A percentile compares a stretch with the other conserved stretches of the same genome.
phyloP scores from a whole-genome alignment of 2,113 vertebrate species.

The Forbesichthys papilliferus region DNA sequence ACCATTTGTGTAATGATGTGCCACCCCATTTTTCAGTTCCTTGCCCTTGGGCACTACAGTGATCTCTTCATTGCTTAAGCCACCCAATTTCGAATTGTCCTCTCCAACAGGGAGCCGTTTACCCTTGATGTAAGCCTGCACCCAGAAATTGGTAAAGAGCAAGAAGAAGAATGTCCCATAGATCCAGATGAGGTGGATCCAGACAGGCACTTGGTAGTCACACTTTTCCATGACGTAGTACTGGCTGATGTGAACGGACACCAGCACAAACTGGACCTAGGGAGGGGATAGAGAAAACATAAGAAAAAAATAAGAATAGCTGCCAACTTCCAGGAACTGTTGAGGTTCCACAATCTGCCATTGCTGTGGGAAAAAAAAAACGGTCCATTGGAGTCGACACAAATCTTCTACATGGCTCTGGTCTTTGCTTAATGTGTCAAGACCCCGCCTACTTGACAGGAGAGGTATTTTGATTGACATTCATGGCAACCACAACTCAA shows the following conservation, averaged over 20 bases:
- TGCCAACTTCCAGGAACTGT: not conserved
- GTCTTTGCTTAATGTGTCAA: too few relatives aligned
- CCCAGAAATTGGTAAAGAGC: conserved; percentile 97
- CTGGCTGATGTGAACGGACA: conserved; percentile 92
- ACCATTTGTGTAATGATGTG: conserved; percentile 79
- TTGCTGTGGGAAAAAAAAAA: not conserved
- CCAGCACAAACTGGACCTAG: conserved; percentile 90
- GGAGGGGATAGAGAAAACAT: conserved; percentile 13
- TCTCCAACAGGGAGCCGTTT: conserved; percentile 80
- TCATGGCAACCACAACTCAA: too few relatives aligned
- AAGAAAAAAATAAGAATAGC: not conserved
- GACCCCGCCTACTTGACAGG: too few relatives aligned
- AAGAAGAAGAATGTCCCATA: conserved; percentile 94
- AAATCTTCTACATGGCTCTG: too few relatives aligned
- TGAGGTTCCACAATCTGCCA: too few relatives aligned
- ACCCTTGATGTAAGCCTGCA: conserved; percentile 95
- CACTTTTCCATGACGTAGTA: conserved; percentile 97
- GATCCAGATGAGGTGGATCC: conserved; percentile 95
- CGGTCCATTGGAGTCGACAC: not conserved
- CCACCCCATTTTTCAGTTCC: conserved; percentile 75
- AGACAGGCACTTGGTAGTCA: conserved; percentile 89
- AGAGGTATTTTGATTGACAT: too few relatives aligned
- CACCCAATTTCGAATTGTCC: conserved; percentile 52
- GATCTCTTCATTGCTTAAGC: conserved; percentile 36
- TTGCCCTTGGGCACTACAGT: conserved; percentile 64